Evolutionary conservation across 2,888 invertebrate species (phyloP), one percentile per base, ranked within the genome.

Genomic region (Athalia circularis): DNA sequence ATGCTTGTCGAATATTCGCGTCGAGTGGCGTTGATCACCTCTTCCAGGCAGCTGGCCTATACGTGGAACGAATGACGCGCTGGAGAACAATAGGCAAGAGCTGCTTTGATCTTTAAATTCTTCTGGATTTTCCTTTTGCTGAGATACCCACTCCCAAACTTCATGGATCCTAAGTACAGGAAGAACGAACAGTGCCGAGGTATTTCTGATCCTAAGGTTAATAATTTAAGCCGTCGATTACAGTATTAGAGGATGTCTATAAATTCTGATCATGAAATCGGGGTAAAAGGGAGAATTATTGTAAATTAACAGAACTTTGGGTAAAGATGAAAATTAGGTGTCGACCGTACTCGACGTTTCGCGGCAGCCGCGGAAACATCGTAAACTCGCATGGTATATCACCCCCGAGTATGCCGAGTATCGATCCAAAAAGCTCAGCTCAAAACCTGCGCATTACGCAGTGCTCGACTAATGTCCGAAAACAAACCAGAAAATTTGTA

Each of bases 61-160:
- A 52, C 29, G 29, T 2, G 2, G 29, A 1, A 43, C 52, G 68
- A 52, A 54, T 54, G 54, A 68, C 68, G 43, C 54, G 52, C 68
- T 68, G 52, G 68, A 68, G 52, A 29, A 68, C 68, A 54, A 68
- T 68, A 54, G 68, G 52, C 29, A 68, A 68, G 52, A 68, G 68
- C 50, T 50, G 54, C 68, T 68, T 68, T 68, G 68, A 68, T 68
- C 68, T 54, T 68, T 29, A 54, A 3, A 68, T 15, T 68, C 54
- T 68, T 68, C 68, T 54, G 68, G 68, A 50, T 68, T 52, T 29
- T 68, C n/a, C 52, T 1, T 29, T 2, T 1, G 54, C 54, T n/a
- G 2, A 54, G n/a, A 4, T 54, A 8, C n/a, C n/a, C 54, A n/a
- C 54, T 54, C 9, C 4, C n/a, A 3, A 54, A 11, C 54, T 8